phyloP scores from a whole-genome alignment of 1,140 invertebrate species.

The Monomorium pharaonis region DNA sequence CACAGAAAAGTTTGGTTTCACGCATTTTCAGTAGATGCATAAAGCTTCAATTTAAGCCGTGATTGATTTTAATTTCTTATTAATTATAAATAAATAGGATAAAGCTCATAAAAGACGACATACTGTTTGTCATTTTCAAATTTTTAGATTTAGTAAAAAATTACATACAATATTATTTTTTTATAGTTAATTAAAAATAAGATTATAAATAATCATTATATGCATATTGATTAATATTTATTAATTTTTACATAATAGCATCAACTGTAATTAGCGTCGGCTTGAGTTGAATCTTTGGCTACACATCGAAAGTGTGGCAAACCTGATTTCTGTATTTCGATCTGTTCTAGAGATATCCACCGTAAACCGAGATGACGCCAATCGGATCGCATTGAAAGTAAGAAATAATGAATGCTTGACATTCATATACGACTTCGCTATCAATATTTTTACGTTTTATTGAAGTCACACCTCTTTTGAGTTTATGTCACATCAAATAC shows the following conservation, averaged over 20 bases:
- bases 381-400: slow-evolving; percentile 70
- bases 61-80: background rate
- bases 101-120: no score
- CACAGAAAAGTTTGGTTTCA: slow-evolving; percentile 47
- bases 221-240: no score
- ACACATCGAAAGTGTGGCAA: slow-evolving; percentile 26
- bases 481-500: no score
- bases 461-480: background rate
- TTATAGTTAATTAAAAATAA: background rate
- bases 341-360: slow-evolving; percentile 33
- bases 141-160: background rate
- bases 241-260: background rate
- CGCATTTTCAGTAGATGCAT: slow-evolving; percentile 30
- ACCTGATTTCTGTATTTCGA: slow-evolving; percentile 51
- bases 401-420: slow-evolving; percentile 38
- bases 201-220: slow-evolving; percentile 9
- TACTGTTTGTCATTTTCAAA: background rate
- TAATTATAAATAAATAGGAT: background rate
- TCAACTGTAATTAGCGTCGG: background rate
- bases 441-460: background rate
- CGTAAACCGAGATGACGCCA: slow-evolving; percentile 32
- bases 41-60: slow-evolving; percentile 3
- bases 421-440: background rate
- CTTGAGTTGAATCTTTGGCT: slow-evolving; percentile 22
- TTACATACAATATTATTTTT: no score